Base-by-base conservation (phyloP, 2,113 vertebrate species). In the Polypterus senegalus region DNA sequence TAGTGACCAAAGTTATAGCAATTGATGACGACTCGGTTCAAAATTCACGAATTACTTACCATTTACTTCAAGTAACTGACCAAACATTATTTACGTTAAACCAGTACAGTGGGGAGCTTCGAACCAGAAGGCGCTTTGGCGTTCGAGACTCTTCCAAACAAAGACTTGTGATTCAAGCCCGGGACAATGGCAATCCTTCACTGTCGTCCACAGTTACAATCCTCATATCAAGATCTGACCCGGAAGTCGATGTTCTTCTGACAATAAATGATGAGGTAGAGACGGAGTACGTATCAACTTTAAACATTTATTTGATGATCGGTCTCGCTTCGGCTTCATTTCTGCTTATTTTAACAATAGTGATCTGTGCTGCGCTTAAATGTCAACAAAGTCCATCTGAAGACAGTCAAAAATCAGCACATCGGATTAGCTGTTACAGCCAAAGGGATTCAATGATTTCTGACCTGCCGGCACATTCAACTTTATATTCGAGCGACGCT, bases 261-360 rank as follows among this genome's bases (percentile, higher is more conserved):
- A 74, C 76, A 62, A 70, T 76, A 48, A 67, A 47, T 47, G 57
- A 68, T 11, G 7, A 61, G 63, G 7, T 57, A 7, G 77, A 83
- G 53, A 72, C 80, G 43, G 69, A 71, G 58, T 74, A 81, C 46
- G 81, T 74, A 73, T 83, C 73, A 0, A 69, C 69, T 56, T 70
- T 81, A 3, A 72, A 81, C 69, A 62, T 63, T 7, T 75, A 76
- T 60, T 63, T 86, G 53, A 73, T 83, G 51, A 86, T 88, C 51
- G 86, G 82, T 69, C 71, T 88, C 65, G 82, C 79, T 67, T 81
- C 77, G 0, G 81, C 88, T 72, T 86, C 79, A 0, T 85, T 83
- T 70, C 65, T 86, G 43, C 79, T 87, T 62, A 75, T 89, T 5
- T 61, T 88, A 9, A 86, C 81, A 59, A 81, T 88, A 57, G 69